These are phyloP conservation scores for Lutraria lutraria DNA, from an alignment of 2,888 invertebrate species.

Conservation along the genomic window DNA sequence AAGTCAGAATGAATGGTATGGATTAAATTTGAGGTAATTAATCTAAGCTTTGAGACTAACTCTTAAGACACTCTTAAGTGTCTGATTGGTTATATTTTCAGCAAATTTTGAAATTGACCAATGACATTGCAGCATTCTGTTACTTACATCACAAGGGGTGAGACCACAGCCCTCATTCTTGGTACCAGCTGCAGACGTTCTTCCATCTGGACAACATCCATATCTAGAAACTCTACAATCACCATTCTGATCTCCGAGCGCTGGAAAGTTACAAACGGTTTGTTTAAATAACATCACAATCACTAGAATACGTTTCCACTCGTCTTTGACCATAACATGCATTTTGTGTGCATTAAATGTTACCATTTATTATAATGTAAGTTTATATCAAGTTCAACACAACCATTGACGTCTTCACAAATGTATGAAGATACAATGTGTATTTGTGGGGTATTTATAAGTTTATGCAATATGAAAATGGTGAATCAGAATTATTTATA, in stretches of 20 bases:
- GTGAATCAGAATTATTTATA: background rate
- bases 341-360: too few relatives aligned
- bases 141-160: slow-evolving; percentile 83
- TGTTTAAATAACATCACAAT: background rate
- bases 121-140: too few relatives aligned
- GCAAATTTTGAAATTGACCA: too few relatives aligned
- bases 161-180: slow-evolving; percentile 91
- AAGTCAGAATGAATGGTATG: too few relatives aligned
- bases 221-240: slow-evolving; percentile 86
- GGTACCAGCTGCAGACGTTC: slow-evolving; percentile 87
- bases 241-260: slow-evolving; percentile 57
- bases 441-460: slow-evolving; percentile 16
- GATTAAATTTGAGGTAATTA: too few relatives aligned
- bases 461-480: background rate
- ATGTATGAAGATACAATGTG: background rate
- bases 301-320: background rate
- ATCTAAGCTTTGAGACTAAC: too few relatives aligned
- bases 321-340: too few relatives aligned
- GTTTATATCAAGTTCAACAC: background rate
- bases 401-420: background rate
- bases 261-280: slow-evolving; percentile 46
- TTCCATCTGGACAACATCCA: slow-evolving; percentile 89
- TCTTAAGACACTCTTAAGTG: too few relatives aligned
- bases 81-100: too few relatives aligned
- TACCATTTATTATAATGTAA: background rate